Conservation (phyloP, 2,113 vertebrate genomes). For the Chlorocebus sabaeus region DNA sequence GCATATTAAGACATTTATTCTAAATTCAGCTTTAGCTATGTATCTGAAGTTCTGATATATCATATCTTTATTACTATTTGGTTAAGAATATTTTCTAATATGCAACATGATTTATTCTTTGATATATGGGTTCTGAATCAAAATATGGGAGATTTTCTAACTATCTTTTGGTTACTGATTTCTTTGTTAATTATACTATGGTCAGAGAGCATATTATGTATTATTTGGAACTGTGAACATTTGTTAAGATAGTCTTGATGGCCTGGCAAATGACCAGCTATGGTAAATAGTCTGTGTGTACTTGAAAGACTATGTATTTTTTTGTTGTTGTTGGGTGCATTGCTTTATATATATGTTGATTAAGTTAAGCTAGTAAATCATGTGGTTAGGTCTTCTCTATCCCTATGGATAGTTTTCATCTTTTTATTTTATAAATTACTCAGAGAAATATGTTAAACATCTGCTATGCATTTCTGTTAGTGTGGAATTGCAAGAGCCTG, state of each 20-base stretch:
- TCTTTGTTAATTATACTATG: not conserved
- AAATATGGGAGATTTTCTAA: not conserved
- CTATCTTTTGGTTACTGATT: not conserved
- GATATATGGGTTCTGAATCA: not conserved
- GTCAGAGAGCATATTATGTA: not conserved
- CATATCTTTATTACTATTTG: not conserved
- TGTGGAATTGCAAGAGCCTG: not conserved
- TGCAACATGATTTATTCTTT: not conserved
- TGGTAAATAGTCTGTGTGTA: not conserved
- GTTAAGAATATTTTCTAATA: not conserved
- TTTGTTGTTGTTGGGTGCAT: not conserved
- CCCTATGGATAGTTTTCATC: not conserved
- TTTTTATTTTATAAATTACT: not conserved
- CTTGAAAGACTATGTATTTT: not conserved
- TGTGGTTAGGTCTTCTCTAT: not conserved
- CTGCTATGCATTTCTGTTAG: not conserved
- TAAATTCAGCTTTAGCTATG: not conserved
- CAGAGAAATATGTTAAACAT: not conserved
- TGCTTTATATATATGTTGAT: not conserved
- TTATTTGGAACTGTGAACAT: not conserved
- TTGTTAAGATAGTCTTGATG: not conserved
- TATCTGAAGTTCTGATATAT: not conserved
- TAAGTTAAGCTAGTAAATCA: not conserved
- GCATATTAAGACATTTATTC: not conserved
- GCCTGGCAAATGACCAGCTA: not conserved